Evolutionary conservation across 2,797 vertebrate genomes (phyloP).

Genomic region (Liparis tanakae): DNA sequence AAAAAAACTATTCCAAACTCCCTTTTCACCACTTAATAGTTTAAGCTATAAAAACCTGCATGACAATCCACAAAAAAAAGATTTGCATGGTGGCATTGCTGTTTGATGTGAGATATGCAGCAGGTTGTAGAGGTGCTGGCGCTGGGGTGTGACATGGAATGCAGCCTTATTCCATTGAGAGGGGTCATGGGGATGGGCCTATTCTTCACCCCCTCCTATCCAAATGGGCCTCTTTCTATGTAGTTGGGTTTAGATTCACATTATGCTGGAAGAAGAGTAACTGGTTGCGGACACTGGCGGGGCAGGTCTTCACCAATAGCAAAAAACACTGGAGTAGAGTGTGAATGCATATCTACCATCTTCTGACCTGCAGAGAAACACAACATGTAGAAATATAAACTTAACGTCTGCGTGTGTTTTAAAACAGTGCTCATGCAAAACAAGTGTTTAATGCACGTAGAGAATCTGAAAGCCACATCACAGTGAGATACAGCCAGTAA

Average conservation of each 20-base stretch:
- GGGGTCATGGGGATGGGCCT: slow-evolving; percentile 74
- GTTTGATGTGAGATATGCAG: slow-evolving; percentile 89
- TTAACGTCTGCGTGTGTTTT: not conserved
- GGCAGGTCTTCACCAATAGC: slow-evolving; percentile 91
- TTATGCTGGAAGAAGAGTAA: slow-evolving; percentile 88
- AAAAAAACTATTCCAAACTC: slow-evolving; percentile 87
- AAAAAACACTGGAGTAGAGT: slow-evolving; percentile 89
- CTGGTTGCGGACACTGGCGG: slow-evolving; percentile 88
- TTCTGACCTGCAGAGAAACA: slow-evolving; percentile 83
- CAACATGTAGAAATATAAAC: not conserved
- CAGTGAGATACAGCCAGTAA: not conserved
- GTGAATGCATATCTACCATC: slow-evolving; percentile 95
- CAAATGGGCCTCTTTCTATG: slow-evolving; percentile 68
- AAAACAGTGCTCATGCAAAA: not conserved
- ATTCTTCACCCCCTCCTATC: slow-evolving; percentile 63
- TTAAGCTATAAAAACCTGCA: slow-evolving; percentile 94
- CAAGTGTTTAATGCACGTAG: not conserved
- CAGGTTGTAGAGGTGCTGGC: slow-evolving; percentile 84
- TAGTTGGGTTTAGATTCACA: slow-evolving; percentile 81
- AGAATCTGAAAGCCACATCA: not conserved
- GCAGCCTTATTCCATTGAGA: slow-evolving; percentile 85
- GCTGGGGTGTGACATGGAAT: slow-evolving; percentile 69
- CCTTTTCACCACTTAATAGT: slow-evolving; percentile 88
- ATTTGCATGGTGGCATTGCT: slow-evolving; percentile 79
- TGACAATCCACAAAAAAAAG: slow-evolving; percentile 89